These are phyloP conservation scores for Erpobdella octoculata DNA, from an alignment of 2,888 invertebrate species.

Conservation along the genomic window DNA sequence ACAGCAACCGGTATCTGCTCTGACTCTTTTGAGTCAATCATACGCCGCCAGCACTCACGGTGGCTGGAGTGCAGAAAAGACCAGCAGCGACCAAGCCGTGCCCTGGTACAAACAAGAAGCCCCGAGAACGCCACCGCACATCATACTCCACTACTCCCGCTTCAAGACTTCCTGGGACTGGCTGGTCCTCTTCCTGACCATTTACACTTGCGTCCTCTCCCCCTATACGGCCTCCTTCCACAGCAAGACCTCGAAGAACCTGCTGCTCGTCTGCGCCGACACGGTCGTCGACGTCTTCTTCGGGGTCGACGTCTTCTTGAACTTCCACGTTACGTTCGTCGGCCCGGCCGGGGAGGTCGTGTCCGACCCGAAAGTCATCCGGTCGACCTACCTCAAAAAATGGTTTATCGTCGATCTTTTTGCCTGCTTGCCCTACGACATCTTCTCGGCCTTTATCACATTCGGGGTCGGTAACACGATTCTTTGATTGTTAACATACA, in stretches of 20 bases:
- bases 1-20: background rate
- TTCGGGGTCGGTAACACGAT: slow-evolving; percentile 33
- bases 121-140: slow-evolving; percentile 98
- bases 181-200: slow-evolving; percentile 98
- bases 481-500: too few relatives aligned
- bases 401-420: slow-evolving; percentile 99
- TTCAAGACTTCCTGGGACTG: slow-evolving; percentile 98
- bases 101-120: slow-evolving; percentile 71
- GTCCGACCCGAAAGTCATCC: slow-evolving; percentile 75
- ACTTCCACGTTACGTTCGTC: slow-evolving; percentile 99
- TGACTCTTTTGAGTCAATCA: background rate
- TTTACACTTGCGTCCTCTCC: slow-evolving; percentile 96
- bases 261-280: slow-evolving; percentile 52
- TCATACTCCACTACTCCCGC: slow-evolving; percentile 97
- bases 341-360: slow-evolving; percentile 77
- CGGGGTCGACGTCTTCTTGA: slow-evolving; percentile 98
- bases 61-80: background rate
- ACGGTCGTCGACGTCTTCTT: slow-evolving; percentile 99
- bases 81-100: slow-evolving; percentile 65
- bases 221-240: slow-evolving; percentile 99
- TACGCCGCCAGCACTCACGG: background rate
- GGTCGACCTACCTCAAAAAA: slow-evolving; percentile 86
- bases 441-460: slow-evolving; percentile 85
- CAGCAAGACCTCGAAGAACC: slow-evolving; percentile 72
- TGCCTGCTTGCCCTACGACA: slow-evolving; percentile 97